Conservation (phyloP, 2,888 invertebrate species). For the Amphipoea lucens region DNA sequence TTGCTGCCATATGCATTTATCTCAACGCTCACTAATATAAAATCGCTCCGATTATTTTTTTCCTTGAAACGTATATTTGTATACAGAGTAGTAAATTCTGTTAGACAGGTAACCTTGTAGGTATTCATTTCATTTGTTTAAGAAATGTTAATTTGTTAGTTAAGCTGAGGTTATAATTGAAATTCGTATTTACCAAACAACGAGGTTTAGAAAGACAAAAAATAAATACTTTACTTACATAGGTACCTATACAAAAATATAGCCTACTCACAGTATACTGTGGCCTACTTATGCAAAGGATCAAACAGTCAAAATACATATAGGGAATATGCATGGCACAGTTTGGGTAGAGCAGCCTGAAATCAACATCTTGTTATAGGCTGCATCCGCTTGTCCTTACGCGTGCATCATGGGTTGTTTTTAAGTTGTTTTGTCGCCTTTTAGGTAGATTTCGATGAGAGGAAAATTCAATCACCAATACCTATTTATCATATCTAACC, state of each 20-base stretch:
- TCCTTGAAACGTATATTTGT: conserved; percentile 48
- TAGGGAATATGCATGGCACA: neutral
- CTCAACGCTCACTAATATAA: conserved; percentile 33
- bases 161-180: neutral
- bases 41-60: conserved; percentile 41
- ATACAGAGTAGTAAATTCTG: conserved; percentile 14
- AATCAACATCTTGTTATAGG: neutral
- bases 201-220: neutral
- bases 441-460: neutral
- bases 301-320: neutral
- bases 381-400: neutral
- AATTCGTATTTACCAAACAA: neutral
- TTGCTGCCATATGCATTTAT: conserved; percentile 31
- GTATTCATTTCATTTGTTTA: conserved; percentile 15
- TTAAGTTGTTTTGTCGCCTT: neutral
- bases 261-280: too few species aligned
- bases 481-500: neutral
- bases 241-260: neutral
- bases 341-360: neutral
- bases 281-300: neutral
- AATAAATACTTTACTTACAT: neutral
- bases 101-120: conserved; percentile 47
- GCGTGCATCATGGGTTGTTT: neutral
- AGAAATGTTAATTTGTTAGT: conserved; percentile 9
- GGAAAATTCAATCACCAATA: neutral